Percentiles rank a stretch among this genome's conserved stretches.
Conservation (phyloP, 2,113 vertebrate genomes). For the Hemiscyllium ocellatum region DNA sequence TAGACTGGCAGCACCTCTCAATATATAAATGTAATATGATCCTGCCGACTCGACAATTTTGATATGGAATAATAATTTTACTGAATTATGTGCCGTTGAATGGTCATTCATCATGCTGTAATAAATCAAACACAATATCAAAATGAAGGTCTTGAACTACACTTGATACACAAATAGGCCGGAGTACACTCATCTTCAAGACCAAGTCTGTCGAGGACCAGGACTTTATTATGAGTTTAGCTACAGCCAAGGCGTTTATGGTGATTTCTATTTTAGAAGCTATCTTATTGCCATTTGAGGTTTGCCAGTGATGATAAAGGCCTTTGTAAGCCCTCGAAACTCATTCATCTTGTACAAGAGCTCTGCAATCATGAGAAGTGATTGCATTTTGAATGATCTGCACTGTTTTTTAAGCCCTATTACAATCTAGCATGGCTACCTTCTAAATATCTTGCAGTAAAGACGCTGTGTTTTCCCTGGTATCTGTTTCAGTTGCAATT, state of each 20-base stretch:
- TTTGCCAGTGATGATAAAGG: not conserved
- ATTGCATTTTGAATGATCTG: not conserved
- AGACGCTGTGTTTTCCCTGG: not conserved
- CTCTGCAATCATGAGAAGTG: not conserved
- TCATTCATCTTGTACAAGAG: not conserved
- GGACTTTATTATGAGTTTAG: not conserved
- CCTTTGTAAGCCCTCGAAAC: not conserved
- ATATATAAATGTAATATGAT: not conserved
- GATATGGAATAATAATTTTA: conserved; percentile 12
- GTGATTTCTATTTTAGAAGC: not conserved
- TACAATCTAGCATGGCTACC: not conserved
- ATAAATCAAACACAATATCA: not conserved
- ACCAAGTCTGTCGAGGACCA: not conserved
- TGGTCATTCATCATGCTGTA: not conserved
- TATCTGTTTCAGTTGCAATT: not conserved
- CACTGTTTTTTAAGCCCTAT: not conserved
- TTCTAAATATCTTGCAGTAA: not conserved
- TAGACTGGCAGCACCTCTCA: not conserved
- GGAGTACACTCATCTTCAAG: no score
- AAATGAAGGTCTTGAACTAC: not conserved
- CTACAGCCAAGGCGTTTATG: not conserved
- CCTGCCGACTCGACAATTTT: not conserved
- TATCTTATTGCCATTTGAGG: not conserved
- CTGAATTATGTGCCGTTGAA: not conserved
- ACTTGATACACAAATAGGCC: not conserved